These are phyloP conservation scores for Microtus montanus DNA, from an alignment of 2,113 vertebrate genomes.

Conservation along the genomic window DNA sequence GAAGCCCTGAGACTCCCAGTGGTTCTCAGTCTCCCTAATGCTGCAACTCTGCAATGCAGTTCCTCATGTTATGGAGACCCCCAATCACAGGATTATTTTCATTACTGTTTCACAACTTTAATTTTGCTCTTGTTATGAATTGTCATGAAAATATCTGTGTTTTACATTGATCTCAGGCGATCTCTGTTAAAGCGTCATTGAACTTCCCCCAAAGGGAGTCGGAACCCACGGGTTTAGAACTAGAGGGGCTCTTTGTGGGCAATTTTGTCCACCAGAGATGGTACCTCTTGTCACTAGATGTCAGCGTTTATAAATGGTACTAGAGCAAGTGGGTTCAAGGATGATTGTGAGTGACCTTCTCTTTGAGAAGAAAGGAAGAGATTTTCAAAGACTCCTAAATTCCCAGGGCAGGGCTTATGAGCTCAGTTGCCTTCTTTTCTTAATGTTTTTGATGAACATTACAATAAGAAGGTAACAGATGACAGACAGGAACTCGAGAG, in stretches of 20 bases:
- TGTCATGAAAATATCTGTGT: neutral
- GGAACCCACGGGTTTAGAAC: neutral
- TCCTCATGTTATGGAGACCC: neutral
- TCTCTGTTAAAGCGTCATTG: neutral
- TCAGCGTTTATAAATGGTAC: neutral
- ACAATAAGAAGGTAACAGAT: neutral
- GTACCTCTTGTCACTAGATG: slow-evolving; percentile 5
- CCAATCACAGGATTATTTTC: neutral
- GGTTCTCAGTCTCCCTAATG: no score
- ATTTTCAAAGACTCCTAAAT: neutral
- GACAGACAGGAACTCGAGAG: neutral
- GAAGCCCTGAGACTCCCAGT: neutral
- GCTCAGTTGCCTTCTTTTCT: neutral
- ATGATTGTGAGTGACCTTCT: neutral
- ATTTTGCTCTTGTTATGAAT: neutral
- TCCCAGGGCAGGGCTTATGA: neutral
- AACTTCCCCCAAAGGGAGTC: no score
- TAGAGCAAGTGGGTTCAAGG: neutral
- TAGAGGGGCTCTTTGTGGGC: neutral
- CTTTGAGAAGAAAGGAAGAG: neutral
- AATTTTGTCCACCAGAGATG: slow-evolving; percentile 9
- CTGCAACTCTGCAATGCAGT: neutral
- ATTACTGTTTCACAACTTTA: neutral
- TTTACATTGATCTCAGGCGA: neutral
- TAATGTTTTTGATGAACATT: neutral